phyloP scores from a whole-genome alignment of 2,797 vertebrate genomes.

The Jordanella pulchra region DNA sequence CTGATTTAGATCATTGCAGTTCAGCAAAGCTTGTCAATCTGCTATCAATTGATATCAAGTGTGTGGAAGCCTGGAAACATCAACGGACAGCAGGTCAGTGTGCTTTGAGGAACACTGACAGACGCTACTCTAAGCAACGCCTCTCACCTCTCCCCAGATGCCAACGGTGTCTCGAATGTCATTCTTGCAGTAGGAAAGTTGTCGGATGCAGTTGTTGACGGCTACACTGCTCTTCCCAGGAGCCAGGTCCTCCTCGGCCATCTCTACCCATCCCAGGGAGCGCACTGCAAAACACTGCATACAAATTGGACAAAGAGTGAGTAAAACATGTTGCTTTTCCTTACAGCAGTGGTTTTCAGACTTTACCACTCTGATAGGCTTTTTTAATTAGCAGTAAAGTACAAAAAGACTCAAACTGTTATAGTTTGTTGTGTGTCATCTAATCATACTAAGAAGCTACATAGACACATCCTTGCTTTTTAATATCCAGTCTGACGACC shows the following conservation, averaged over 20 bases:
- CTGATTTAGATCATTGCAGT: too few species aligned
- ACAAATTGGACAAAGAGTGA: neutral
- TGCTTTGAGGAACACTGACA: too few species aligned
- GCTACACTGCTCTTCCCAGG: slow-evolving; percentile 97
- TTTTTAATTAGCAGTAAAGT: too few species aligned
- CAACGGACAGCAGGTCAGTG: too few species aligned
- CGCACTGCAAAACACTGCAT: slow-evolving; percentile 93
- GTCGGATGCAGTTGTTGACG: slow-evolving; percentile 97
- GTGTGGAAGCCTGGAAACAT: too few species aligned
- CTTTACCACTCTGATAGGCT: neutral
- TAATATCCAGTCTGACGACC: too few species aligned
- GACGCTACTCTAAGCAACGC: neutral
- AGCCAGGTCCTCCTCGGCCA: slow-evolving; percentile 96
- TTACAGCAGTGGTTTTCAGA: neutral
- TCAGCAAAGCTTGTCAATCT: too few species aligned
- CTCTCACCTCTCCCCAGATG: slow-evolving; percentile 97
- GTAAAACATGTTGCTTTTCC: neutral
- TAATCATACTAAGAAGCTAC: too few species aligned
- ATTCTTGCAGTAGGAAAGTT: slow-evolving; percentile 98
- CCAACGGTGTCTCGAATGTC: slow-evolving; percentile 97
- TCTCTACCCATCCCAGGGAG: slow-evolving; percentile 97
- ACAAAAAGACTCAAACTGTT: too few species aligned
- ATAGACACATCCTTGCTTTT: too few species aligned
- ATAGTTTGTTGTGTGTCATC: too few species aligned
- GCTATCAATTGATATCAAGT: too few species aligned